phyloP scores from a whole-genome alignment of 2,113 vertebrate genomes.

The Butastur rufipennis region DNA sequence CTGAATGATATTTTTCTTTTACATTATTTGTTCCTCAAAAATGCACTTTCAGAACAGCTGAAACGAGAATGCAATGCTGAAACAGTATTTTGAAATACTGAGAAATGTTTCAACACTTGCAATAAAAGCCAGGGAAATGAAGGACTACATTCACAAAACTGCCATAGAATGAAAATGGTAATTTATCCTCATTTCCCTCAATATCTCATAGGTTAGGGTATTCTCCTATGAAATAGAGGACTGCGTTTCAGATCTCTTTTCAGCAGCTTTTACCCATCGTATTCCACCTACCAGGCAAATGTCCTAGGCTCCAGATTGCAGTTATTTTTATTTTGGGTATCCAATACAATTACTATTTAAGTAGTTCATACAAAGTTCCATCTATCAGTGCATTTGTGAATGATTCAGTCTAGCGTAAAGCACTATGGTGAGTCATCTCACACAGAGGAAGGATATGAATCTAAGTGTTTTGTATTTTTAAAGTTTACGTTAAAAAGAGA shows the following conservation, averaged over 20 bases:
- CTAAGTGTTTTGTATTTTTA: neutral
- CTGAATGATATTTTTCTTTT: neutral
- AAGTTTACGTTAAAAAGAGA: neutral
- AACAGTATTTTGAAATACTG: neutral
- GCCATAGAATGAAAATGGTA: neutral
- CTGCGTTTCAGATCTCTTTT: neutral
- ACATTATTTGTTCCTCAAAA: neutral
- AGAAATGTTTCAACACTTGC: neutral
- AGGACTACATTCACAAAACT: neutral
- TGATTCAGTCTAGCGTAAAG: rapidly evolving
- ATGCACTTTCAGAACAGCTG: neutral
- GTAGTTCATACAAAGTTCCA: neutral
- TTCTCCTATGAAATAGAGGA: neutral
- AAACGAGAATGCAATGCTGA: neutral
- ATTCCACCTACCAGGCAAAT: neutral
- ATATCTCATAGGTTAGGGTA: neutral
- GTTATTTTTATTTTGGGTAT: neutral
- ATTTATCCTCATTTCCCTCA: neutral
- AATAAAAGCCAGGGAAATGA: neutral
- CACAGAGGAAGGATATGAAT: neutral
- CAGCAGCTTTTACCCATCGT: neutral
- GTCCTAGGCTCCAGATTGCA: neutral
- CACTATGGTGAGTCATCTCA: neutral
- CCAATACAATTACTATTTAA: neutral
- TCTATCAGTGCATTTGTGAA: neutral